A percentile compares a stretch with the other conserved stretches of the same genome.
These are phyloP conservation scores for Leptinotarsa juncta DNA, from an alignment of 2,888 invertebrate species.

Conservation along the genomic window DNA sequence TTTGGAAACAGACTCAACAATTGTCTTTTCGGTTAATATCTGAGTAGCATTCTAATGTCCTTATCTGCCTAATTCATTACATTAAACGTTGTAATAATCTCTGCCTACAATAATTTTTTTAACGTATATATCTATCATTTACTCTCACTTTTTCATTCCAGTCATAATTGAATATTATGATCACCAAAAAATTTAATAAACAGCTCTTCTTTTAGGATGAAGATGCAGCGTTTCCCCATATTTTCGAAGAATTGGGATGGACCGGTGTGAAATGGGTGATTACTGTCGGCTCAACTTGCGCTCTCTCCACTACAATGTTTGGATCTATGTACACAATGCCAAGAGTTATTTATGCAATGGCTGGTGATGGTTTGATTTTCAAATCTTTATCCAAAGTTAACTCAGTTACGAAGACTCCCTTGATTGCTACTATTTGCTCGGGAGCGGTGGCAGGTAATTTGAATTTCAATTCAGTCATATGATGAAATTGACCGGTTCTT, in stretches of 20 bases:
- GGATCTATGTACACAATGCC: conserved; percentile 86
- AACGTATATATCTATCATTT: no score
- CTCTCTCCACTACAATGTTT: conserved; percentile 82
- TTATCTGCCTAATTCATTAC: no score
- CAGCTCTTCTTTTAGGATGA: conserved; percentile 40
- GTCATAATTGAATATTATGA: background rate
- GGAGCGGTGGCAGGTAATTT: conserved; percentile 75
- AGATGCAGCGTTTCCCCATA: conserved; percentile 77
- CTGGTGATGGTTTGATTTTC: conserved; percentile 84
- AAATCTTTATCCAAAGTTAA: conserved; percentile 78
- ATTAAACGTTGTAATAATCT: no score
- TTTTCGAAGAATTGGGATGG: conserved; percentile 80
- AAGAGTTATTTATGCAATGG: conserved; percentile 87
- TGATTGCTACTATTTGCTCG: conserved; percentile 78
- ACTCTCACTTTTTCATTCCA: no score
- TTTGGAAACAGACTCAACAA: no score
- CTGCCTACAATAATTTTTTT: no score
- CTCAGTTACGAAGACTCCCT: conserved; percentile 77
- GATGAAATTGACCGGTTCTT: no score
- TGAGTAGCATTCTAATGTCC: no score
- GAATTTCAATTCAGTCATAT: background rate
- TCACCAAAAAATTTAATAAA: background rate
- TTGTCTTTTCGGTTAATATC: no score
- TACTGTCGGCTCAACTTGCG: conserved; percentile 83
- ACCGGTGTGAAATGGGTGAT: conserved; percentile 83